These are phyloP conservation scores for Vespertilio murinus DNA, from an alignment of 2,797 vertebrate species.

Conservation along the genomic window DNA sequence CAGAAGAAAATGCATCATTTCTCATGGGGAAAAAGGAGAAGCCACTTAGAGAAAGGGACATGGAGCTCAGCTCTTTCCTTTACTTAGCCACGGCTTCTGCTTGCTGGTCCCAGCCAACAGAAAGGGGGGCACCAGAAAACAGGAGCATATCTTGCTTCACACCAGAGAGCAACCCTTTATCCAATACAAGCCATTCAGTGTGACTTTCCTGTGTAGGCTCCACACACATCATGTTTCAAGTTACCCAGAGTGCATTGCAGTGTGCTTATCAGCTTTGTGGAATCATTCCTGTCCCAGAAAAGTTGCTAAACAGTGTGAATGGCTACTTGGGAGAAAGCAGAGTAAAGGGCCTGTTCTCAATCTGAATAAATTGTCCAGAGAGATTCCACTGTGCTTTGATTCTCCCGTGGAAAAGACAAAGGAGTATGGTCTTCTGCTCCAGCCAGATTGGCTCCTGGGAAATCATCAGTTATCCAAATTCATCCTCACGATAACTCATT, in stretches of 20 bases:
- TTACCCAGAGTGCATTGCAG: background rate
- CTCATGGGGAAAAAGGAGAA: background rate
- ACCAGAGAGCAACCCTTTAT: background rate
- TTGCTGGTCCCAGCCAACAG: background rate
- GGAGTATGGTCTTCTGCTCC: background rate
- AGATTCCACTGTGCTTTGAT: background rate
- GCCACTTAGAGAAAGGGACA: background rate
- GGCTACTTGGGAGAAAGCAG: background rate
- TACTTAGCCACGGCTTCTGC: background rate
- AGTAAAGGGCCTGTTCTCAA: background rate
- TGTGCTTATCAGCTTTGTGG: background rate
- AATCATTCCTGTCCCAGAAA: background rate
- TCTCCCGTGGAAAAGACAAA: background rate
- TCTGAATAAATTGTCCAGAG: background rate
- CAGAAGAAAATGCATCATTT: background rate
- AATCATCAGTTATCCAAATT: background rate
- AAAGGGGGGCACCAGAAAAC: background rate
- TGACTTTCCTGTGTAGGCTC: background rate
- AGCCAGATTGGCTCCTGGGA: background rate
- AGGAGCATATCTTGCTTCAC: background rate
- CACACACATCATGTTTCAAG: background rate
- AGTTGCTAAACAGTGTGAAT: background rate
- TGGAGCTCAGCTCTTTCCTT: background rate
- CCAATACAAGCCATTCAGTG: rapidly evolving
- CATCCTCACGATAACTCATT: background rate